phyloP scores from a whole-genome alignment of 2,888 invertebrate genomes.

The Rapana venosa region DNA sequence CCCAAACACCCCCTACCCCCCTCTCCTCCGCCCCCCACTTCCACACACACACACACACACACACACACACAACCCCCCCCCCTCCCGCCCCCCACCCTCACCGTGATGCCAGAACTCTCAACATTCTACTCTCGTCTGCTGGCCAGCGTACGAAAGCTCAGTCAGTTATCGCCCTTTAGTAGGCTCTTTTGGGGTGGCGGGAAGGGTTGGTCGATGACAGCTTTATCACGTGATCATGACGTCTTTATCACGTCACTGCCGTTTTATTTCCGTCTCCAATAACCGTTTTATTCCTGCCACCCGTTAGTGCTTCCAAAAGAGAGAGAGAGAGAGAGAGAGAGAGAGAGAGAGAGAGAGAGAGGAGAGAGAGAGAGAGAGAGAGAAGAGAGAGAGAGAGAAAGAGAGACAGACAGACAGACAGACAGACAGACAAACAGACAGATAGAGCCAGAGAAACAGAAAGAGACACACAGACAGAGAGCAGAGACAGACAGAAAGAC shows the following conservation, averaged over 20 bases:
- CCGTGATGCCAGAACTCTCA: not conserved
- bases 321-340: constrained; percentile 24
- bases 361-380: not conserved
- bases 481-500: no score
- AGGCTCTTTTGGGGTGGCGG: constrained; percentile 16
- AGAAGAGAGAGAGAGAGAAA: constrained; percentile 16
- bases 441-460: not conserved
- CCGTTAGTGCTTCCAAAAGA: not conserved
- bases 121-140: not conserved
- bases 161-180: constrained; percentile 2
- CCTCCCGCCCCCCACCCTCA: no score
- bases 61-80: no score
- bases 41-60: not conserved
- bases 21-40: no score
- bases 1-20: no score
- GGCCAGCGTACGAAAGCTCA: not conserved
- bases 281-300: constrained; percentile 3
- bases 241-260: constrained; percentile 28
- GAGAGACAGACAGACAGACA: not conserved
- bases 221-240: constrained; percentile 33
- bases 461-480: no score
- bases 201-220: not conserved
- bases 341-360: constrained; percentile 12
- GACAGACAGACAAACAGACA: not conserved
- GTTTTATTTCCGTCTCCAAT: not conserved